Percentiles rank a stretch among this genome's conserved stretches.
Conservation (phyloP, 2,113 vertebrate species). For the Serinus canaria region DNA sequence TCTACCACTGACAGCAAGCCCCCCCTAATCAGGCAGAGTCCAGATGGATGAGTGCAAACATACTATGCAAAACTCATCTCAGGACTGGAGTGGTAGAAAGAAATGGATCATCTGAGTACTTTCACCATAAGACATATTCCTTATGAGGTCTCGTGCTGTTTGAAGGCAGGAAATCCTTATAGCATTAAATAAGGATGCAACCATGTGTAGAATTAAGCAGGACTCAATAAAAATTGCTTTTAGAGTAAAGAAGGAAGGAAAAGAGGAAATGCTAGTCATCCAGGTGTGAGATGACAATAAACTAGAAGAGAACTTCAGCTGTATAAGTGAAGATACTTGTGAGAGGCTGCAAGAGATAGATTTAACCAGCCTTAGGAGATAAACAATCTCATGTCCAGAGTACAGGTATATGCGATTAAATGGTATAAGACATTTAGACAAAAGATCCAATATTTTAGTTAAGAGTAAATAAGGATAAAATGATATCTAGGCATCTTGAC, state of each 20-base stretch:
- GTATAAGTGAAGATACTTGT: not conserved
- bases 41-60: not conserved
- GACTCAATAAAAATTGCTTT: not conserved
- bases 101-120: not conserved
- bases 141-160: not conserved
- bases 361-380: not conserved
- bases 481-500: not conserved
- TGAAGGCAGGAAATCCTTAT: not conserved
- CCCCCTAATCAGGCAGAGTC: not conserved
- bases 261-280: not conserved
- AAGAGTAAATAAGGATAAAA: not conserved
- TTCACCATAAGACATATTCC: not conserved
- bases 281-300: not conserved
- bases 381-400: not conserved
- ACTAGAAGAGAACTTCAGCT: not conserved
- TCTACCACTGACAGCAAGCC: not conserved
- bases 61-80: not conserved
- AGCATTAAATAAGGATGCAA: not conserved
- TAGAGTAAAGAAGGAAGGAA: not conserved
- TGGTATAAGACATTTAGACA: not conserved
- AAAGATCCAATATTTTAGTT: not conserved
- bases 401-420: not conserved
- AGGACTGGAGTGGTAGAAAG: not conserved
- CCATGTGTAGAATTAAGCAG: not conserved
- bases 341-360: not conserved